Base-by-base conservation (phyloP, 2,888 invertebrate species). In the Tetragonisca angustula region DNA sequence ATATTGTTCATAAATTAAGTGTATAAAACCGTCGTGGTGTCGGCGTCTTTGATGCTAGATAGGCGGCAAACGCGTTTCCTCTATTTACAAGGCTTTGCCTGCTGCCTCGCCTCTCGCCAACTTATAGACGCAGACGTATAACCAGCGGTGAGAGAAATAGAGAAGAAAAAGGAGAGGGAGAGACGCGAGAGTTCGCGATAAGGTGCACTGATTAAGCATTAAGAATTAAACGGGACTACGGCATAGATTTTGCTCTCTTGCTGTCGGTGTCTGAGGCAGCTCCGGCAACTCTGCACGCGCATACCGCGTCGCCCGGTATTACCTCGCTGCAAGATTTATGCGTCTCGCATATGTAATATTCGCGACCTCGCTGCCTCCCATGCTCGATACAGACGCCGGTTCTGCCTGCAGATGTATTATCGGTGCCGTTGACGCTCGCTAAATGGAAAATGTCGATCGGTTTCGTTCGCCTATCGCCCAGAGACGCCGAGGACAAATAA, bases 1-100 rank as follows among this genome's bases (percentile, higher is more conserved):
- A 90, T 91, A 92, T 92, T 91, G 92, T 93, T 92, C 92, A 92
- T 93, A 93, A 93, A 93, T 93, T 92, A 92, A 92, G 90, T 90
- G 87, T 89, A 92, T 93, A 93, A 93, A 93, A 92, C 91, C 90
- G 92, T 92, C 91, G 89, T 83, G 84, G 79, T 62, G 91, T 89
- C 93, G 93, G 93, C 86, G 73, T 85, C 92, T 93, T 93, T 93
- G 93, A 93, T 92, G 91, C 87, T 75, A 88, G 91, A 92, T 92
- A 93, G 91, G 90, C 91, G 90, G 89, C 89, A 86, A 89, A 88
- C 86, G 89, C 89, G 88, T 89, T 91, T 87, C 86, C 88, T 87
- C 88, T 91, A 89, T 91, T 90, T 91, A 89, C 89, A 89, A 89
- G 88, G 68, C 81, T n/a, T n/a, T 79, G 83, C 84, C 43, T 43